Base-by-base conservation (phyloP, 2,888 invertebrate genomes). In the Hypena proboscidalis region DNA sequence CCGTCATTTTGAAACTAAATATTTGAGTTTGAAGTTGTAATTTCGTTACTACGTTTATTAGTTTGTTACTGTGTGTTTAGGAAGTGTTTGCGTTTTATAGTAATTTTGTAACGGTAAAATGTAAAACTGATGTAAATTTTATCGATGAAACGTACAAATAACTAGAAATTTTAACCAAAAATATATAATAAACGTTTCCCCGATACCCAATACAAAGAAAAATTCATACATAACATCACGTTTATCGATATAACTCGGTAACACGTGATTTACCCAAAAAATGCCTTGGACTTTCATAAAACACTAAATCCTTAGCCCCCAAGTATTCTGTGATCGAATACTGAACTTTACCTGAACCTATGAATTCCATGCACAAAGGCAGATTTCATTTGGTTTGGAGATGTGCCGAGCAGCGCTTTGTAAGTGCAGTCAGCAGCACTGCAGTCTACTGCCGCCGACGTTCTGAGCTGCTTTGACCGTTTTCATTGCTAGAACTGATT, bases 351-450 rank as follows among this genome's bases (percentile, higher is more conserved):
- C 7, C 15, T 2, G 25, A 31, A 36, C 39, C 14, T 38, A 20
- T 35, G 41, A 38, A 43, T 44, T 48, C 21, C 30, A 37, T 31
- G 31, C 41, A 38, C 44, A 49, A 54, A 51, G 45, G 48, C 47
- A 51, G 51, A 42, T 34, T 62, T 67, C 70, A 68, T 69, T 70
- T 71, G 69, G 54, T 59, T 65, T 62, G 56, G 54, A 63, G 63
- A 69, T 70, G 33, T n/a, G n/a, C n/a, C n/a, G n/a, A n/a, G n/a
- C 53, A 46, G 35, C 44, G 44, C 44, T 45, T 59, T 62, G 32
- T 46, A 21, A 23, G 33, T 39, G 46, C 34, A 42, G 43, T 30
- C 15, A 27, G 25, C 27, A 21, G 38, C 23, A 20, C 26, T 26
- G 13, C 14, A 14, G 26, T n/a, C n/a, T n/a, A n/a, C n/a, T n/a